Base-by-base conservation (phyloP, 2,113 vertebrate species). In the Sinocyclocheilus anshuiensis region DNA sequence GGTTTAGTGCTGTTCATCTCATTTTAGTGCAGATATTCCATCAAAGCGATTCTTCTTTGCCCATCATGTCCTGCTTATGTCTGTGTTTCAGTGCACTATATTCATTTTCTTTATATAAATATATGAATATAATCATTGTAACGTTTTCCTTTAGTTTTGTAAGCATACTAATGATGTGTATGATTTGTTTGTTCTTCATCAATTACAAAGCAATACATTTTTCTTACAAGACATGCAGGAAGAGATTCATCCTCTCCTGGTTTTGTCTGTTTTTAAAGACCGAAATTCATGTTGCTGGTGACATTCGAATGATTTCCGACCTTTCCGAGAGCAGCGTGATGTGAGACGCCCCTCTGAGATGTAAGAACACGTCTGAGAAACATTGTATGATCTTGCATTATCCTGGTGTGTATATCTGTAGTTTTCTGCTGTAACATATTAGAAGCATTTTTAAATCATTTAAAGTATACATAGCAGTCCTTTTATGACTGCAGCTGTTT, bases 381-480 rank as follows among this genome's bases (percentile, higher is more conserved):
- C 18, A 20, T 39, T 67, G 61, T 79, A 71, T 76, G 48, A 72
- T 69, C 45, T 55, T 75, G 77, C 36, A 42, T 89, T 83, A 85
- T 65, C 75, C 78, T 91, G 93, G 86, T 93, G 90, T 94, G 93
- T 93, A 94, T 93, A 95, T 94, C 90, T 94, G 93, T 94, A 93
- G 93, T 93, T 94, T 92, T 93, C 57, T 92, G 90, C 91, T 94
- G 94, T 95, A 94, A 92, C 89, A 94, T 95, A 95, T 91, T 93
- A 94, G 92, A 93, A 91, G 92, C 92, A 90, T 93, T 93, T 94
- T 93, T 93, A 93, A 93, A 94, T 92, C 90, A 89, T 88, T 85
- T 50, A 86, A 92, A 87, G 59, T 20, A 93, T 91, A 91, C 94
- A 93, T 88, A 89, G 93, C 94, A 94, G 92, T 94, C 94, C 88